A percentile compares a stretch with the other conserved stretches of the same genome.
Evolutionary conservation across 2,888 invertebrate species (phyloP).

Genomic region (Eristalinus aeneus): DNA sequence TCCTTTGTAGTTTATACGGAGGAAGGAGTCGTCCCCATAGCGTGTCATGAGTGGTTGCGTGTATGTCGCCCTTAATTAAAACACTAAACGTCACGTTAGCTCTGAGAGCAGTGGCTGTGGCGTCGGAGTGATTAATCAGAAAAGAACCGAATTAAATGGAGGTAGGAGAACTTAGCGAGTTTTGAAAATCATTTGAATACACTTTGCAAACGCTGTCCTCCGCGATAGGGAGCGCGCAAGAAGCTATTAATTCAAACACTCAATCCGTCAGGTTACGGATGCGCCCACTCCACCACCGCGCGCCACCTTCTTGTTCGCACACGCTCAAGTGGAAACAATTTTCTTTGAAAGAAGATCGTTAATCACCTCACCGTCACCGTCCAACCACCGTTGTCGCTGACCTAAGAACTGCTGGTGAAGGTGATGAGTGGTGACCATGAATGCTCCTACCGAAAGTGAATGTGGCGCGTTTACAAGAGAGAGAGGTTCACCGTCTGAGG

Average conservation of each 20-base stretch:
- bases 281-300: not conserved
- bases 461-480: not conserved
- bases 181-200: constrained; percentile 48
- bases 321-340: constrained; percentile 62
- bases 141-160: not conserved
- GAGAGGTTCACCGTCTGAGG: not conserved
- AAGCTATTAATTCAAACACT: constrained; percentile 59
- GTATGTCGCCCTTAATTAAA: constrained; percentile 47
- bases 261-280: constrained; percentile 43
- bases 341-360: constrained; percentile 58
- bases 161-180: not conserved
- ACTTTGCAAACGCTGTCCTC: constrained; percentile 35
- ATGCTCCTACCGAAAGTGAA: constrained; percentile 13
- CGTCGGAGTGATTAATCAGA: not conserved
- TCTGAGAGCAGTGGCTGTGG: not conserved
- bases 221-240: not conserved
- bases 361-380: constrained; percentile 49
- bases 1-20: not conserved
- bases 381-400: constrained; percentile 15
- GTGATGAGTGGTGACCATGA: constrained; percentile 46
- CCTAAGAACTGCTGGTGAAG: constrained; percentile 24
- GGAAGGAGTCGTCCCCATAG: constrained; percentile 16
- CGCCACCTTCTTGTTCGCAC: not conserved
- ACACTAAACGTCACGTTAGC: constrained; percentile 39
- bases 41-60: constrained; percentile 53